phyloP scores from a whole-genome alignment of 1,140 invertebrate species.

The Lerema accius region DNA sequence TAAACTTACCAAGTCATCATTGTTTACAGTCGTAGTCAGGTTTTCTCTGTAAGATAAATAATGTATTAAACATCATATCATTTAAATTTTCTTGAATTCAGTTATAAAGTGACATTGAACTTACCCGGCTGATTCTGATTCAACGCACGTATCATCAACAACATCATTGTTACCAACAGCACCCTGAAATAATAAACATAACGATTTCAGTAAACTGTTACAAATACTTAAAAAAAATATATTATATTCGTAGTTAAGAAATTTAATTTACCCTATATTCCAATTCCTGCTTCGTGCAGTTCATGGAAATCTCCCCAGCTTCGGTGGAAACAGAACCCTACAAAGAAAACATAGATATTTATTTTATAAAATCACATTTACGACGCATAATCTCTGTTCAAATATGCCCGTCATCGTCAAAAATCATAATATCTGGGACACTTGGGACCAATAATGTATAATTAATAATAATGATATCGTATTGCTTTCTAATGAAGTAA shows the following conservation, averaged over 20 bases:
- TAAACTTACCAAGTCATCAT: slow-evolving; percentile 63
- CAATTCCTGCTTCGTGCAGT: slow-evolving; percentile 51
- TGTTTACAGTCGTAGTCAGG: slow-evolving; percentile 60
- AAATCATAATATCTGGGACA: too few species aligned
- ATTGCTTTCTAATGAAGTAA: too few species aligned
- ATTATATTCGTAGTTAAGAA: too few species aligned
- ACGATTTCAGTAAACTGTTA: too few species aligned
- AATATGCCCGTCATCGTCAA: too few species aligned
- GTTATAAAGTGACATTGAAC: slow-evolving; percentile 11
- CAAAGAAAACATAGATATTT: slow-evolving; percentile 11
- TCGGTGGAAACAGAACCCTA: slow-evolving; percentile 72
- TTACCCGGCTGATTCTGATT: slow-evolving; percentile 73
- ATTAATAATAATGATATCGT: too few species aligned
- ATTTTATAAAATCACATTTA: too few species aligned
- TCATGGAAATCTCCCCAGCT: slow-evolving; percentile 60
- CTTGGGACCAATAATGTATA: too few species aligned
- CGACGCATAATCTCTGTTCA: too few species aligned
- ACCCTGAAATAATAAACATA: slow-evolving; percentile 43
- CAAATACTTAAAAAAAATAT: too few species aligned
- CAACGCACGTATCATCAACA: slow-evolving; percentile 63
- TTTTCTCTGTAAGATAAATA: slow-evolving; percentile 64
- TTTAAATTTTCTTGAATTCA: too few species aligned
- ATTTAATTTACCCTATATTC: slow-evolving; percentile 42
- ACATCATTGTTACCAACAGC: slow-evolving; percentile 41
- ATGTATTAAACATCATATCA: too few species aligned